Evolutionary conservation across 1,140 invertebrate species (phyloP).

Genomic region (Hyles vespertilio): DNA sequence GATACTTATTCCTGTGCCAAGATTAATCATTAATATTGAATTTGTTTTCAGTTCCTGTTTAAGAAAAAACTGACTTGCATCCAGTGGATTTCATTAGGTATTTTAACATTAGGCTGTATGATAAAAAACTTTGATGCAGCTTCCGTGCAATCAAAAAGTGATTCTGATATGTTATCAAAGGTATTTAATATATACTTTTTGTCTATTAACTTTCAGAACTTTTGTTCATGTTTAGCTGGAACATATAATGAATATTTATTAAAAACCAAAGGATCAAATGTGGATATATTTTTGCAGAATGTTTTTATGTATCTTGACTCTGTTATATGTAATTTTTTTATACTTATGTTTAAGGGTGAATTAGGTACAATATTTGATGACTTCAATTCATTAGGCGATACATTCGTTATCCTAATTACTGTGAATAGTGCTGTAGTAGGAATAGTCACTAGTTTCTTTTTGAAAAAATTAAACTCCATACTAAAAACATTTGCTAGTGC

Average conservation of each 20-base stretch:
- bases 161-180: conserved; percentile 53
- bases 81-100: conserved; percentile 93
- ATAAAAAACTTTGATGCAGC: conserved; percentile 89
- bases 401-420: conserved; percentile 88
- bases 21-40: conserved; percentile 2
- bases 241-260: conserved; percentile 98
- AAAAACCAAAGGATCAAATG: conserved; percentile 88
- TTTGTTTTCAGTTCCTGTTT: conserved; percentile 80
- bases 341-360: conserved; percentile 82
- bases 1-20: neutral
- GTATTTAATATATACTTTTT: conserved; percentile 82
- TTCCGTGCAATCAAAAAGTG: conserved; percentile 42
- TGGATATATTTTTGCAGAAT: conserved; percentile 96
- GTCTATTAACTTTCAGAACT: conserved; percentile 88
- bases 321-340: conserved; percentile 89
- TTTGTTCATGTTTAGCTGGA: conserved; percentile 95
- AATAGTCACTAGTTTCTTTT: conserved; percentile 95
- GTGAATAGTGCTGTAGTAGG: conserved; percentile 94
- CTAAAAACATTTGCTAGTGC: conserved; percentile 97
- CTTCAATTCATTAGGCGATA: conserved; percentile 77
- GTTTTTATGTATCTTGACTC: conserved; percentile 97
- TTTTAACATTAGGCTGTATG: conserved; percentile 94
- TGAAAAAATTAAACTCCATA: conserved; percentile 96
- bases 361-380: conserved; percentile 78
- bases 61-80: conserved; percentile 86